phyloP scores from a whole-genome alignment of 2,797 vertebrate species.

The Chelidonichthys spinosus region DNA sequence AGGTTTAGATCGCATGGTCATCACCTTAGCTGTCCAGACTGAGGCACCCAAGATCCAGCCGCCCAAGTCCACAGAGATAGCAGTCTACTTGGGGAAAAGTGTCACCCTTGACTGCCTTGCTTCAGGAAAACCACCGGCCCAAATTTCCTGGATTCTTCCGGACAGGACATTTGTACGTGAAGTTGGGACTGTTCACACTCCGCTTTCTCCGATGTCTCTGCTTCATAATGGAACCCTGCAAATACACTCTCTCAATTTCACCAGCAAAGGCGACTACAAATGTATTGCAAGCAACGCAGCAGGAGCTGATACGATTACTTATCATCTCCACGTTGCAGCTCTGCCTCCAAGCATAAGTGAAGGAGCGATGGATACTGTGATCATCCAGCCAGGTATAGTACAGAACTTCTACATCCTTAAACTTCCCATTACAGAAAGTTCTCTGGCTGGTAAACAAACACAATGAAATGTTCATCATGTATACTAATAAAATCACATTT shows the following conservation, averaged over 20 bases:
- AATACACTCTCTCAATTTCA: constrained; percentile 81
- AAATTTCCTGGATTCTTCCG: constrained; percentile 88
- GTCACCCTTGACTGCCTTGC: constrained; percentile 80
- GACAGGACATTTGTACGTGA: constrained; percentile 83
- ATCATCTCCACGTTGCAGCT: constrained; percentile 83
- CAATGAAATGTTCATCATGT: not conserved
- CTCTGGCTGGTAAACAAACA: not conserved
- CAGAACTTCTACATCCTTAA: not conserved
- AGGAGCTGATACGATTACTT: constrained; percentile 86
- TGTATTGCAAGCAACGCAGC: constrained; percentile 88
- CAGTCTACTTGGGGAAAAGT: constrained; percentile 79
- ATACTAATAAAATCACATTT: constrained; percentile 23
- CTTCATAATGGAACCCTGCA: constrained; percentile 84
- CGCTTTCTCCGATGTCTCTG: constrained; percentile 68
- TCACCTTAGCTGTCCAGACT: constrained; percentile 83
- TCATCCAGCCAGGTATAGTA: constrained; percentile 72
- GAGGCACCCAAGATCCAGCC: constrained; percentile 81
- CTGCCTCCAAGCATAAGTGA: constrained; percentile 84
- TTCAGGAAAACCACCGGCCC: constrained; percentile 82
- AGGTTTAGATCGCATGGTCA: constrained; percentile 83
- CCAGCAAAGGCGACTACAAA: constrained; percentile 86
- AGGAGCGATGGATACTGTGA: constrained; percentile 69
- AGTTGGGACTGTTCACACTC: constrained; percentile 49
- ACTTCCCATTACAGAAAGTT: not conserved
- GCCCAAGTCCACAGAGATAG: constrained; percentile 68